Percentiles rank a stretch among this genome's conserved stretches.
phyloP scores from a whole-genome alignment of 2,888 invertebrate species.

The Eristalis intricaria region DNA sequence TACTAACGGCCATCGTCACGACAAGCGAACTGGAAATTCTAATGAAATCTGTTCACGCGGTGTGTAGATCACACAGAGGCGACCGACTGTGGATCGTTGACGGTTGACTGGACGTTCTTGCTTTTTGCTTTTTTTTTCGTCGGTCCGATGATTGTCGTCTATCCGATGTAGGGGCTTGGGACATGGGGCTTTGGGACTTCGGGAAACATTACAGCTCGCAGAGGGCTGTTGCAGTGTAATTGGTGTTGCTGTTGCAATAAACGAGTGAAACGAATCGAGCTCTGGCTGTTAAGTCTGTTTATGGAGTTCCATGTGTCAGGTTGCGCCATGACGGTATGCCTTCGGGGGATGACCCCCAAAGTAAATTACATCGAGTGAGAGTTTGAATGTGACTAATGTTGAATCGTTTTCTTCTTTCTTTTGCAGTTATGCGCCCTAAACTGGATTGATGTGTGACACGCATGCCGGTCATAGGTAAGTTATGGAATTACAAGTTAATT shows the following conservation, averaged over 20 bases:
- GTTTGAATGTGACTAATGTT: background rate
- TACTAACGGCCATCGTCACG: constrained; percentile 54
- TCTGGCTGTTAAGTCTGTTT: constrained; percentile 15
- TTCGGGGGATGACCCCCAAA: background rate
- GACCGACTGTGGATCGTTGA: constrained; percentile 20
- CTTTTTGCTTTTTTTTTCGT: background rate
- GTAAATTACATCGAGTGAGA: background rate
- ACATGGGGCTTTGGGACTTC: background rate
- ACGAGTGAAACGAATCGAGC: background rate
- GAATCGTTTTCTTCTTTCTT: constrained; percentile 13
- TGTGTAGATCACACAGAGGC: constrained; percentile 48
- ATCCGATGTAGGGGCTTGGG: constrained; percentile 20
- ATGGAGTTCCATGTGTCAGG: background rate
- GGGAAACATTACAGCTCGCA: background rate
- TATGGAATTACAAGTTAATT: background rate
- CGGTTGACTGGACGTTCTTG: constrained; percentile 2
- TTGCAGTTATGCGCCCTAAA: constrained; percentile 71
- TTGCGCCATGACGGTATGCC: background rate
- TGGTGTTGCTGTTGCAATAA: constrained; percentile 32
- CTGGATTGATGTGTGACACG: constrained; percentile 72
- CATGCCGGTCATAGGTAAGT: constrained; percentile 72
- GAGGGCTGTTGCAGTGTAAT: constrained; percentile 26
- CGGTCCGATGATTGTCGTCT: constrained; percentile 30
- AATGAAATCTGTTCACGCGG: constrained; percentile 41
- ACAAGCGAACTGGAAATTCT: constrained; percentile 51